phyloP scores from a whole-genome alignment of 1,140 invertebrate species.

The Mycetomoellerius zeteki region DNA sequence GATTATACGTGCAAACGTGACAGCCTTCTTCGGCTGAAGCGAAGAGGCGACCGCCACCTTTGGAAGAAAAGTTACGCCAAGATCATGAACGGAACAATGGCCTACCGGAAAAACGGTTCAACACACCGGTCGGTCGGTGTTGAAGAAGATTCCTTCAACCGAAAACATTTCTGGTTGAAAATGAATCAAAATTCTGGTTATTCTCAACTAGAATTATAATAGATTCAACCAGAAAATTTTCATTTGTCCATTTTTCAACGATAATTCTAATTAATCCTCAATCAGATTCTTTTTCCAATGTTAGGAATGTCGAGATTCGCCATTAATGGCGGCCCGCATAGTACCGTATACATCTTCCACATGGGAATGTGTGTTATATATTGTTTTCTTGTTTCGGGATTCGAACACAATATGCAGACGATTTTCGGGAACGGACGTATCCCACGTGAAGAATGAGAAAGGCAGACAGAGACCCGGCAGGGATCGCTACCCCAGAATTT shows the following conservation, averaged over 20 bases:
- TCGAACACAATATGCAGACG: not conserved
- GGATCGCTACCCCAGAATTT: slow-evolving; percentile 69
- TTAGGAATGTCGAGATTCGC: slow-evolving; percentile 69
- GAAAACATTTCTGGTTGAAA: too few relatives aligned
- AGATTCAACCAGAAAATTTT: too few relatives aligned
- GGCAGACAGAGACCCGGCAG: slow-evolving; percentile 64
- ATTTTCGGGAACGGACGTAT: not conserved
- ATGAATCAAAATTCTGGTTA: too few relatives aligned
- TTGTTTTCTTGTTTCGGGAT: not conserved
- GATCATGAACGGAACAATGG: slow-evolving; percentile 71
- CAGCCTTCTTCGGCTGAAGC: not conserved
- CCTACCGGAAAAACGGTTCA: slow-evolving; percentile 76
- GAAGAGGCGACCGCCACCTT: not conserved
- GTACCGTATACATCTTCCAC: slow-evolving; percentile 16
- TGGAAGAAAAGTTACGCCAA: slow-evolving; percentile 4
- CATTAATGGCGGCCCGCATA: slow-evolving; percentile 59
- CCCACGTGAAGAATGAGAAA: not conserved
- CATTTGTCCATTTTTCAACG: too few relatives aligned
- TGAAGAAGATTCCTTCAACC: slow-evolving; percentile 75
- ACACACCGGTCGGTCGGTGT: slow-evolving; percentile 34
- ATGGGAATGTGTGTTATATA: slow-evolving; percentile 39
- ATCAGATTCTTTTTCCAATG: too few relatives aligned
- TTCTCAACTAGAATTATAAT: too few relatives aligned
- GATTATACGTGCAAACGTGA: slow-evolving; percentile 10
- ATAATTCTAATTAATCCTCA: too few relatives aligned